These are phyloP conservation scores for Campylomormyrus numenius DNA, from an alignment of 2,113 vertebrate genomes.

Conservation along the genomic window DNA sequence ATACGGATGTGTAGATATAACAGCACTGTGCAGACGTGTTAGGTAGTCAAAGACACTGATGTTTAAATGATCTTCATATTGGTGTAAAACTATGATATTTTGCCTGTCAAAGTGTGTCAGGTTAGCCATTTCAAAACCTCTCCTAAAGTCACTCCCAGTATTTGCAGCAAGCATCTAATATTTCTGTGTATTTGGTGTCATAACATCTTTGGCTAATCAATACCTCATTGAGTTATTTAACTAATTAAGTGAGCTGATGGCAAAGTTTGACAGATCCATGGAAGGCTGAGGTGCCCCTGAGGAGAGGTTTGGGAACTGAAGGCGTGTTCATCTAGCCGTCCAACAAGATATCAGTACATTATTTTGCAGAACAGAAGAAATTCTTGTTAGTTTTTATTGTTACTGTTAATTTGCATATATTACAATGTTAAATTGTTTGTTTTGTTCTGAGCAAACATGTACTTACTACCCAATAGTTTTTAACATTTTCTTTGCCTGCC, in stretches of 20 bases:
- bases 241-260: background rate
- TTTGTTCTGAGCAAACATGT: background rate
- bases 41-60: background rate
- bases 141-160: background rate
- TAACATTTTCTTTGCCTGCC: background rate
- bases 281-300: background rate
- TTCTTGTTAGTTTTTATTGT: background rate
- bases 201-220: background rate
- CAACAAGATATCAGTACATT: background rate
- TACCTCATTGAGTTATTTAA: background rate
- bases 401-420: background rate
- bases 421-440: background rate
- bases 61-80: background rate
- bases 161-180: background rate
- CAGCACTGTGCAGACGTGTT: background rate
- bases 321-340: background rate
- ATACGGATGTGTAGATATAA: background rate
- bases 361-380: background rate
- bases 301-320: background rate
- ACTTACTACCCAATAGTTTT: background rate
- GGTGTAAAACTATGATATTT: background rate
- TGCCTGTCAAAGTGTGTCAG: background rate
- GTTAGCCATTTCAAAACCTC: background rate
- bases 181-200: background rate
- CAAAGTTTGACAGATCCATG: background rate